Evolutionary conservation across 2,113 vertebrate species (phyloP), one percentile per base, ranked within the genome.

Genomic region (Xiphophorus maculatus): DNA sequence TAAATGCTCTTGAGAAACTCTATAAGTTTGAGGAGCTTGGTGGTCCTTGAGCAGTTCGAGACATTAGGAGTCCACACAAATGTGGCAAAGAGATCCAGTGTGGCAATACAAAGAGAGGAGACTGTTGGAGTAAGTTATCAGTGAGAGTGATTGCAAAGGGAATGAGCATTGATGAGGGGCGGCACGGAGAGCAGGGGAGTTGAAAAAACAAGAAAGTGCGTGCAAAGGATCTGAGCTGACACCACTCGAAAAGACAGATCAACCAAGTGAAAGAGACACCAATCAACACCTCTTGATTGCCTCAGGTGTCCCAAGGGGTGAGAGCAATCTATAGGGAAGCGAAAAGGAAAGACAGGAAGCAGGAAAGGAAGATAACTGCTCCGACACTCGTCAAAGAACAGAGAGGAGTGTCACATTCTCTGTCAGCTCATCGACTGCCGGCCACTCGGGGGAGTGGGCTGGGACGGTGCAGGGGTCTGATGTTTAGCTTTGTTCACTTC

Each of bases 211-310:
- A 71, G 73, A 62, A 64, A 63, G 70, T 64, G 51, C 73, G 66
- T 77, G 79, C 15, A 54, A 81, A 83, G 71, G 40, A 67, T 66
- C 65, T 7, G 79, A 72, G 77, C 81, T 91, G 89, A 91, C 65
- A 63, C 80, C 88, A 93, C 83, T 61, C 81, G 79, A 91, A 81
- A 76, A 76, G 91, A 91, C 76, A 30, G 86, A 79, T 83, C 84
- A 78, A 80, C 80, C 80, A 79, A 90, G 85, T 74, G 77, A 84
- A 78, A 87, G 83, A 75, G 82, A 87, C 85, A 86, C 91, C 89
- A 93, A 91, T 94, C 92, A 92, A 91, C 91, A 88, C 90, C 78
- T 92, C 63, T 67, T 91, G 93, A 94, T 94, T 93, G 91, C 84
- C 87, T 93, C 83, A 72, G 85, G 82, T 88, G 78, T 82, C 91